Evolutionary conservation across 2,797 vertebrate genomes (phyloP).

Genomic region (Sebastes itinus): DNA sequence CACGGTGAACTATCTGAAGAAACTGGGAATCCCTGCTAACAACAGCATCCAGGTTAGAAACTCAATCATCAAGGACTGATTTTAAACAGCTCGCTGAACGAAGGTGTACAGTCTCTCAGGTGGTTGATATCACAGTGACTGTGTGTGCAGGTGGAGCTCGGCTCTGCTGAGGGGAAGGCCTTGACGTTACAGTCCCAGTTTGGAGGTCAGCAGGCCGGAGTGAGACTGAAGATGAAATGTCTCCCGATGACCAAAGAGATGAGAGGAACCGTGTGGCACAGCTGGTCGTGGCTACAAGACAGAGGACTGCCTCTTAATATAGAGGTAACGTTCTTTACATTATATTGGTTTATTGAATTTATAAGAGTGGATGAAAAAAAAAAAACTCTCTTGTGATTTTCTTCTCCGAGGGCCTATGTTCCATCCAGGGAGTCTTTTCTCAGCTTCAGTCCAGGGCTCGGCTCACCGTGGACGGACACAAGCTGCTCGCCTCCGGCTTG

Average conservation of each 20-base stretch:
- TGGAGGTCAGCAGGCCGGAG: conserved; percentile 60
- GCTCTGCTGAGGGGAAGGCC: conserved; percentile 62
- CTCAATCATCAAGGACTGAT: not conserved
- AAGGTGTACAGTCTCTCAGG: not conserved
- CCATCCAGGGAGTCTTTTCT: conserved; percentile 53
- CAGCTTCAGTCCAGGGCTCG: conserved; percentile 67
- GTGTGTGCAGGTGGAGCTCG: conserved; percentile 63
- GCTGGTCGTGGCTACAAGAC: conserved; percentile 76
- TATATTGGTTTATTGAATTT: not conserved
- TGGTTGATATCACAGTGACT: not conserved
- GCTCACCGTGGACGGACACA: conserved; percentile 69
- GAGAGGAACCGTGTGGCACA: conserved; percentile 75
- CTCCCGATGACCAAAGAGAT: conserved; percentile 67
- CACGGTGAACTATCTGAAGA: conserved; percentile 74
- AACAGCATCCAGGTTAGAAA: conserved; percentile 79
- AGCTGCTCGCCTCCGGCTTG: conserved; percentile 70
- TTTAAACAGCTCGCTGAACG: not conserved
- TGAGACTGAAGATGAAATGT: conserved; percentile 65
- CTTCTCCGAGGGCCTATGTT: conserved; percentile 68
- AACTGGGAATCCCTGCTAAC: conserved; percentile 73
- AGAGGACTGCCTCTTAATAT: conserved; percentile 71
- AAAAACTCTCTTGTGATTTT: not conserved
- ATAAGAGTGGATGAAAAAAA: not conserved
- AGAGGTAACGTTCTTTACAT: conserved; percentile 62
- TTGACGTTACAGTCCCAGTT: conserved; percentile 67